Evolutionary conservation across 2,797 vertebrate species (phyloP), one percentile per base, ranked within the genome.

Genomic region (Austrolebias charrua): DNA sequence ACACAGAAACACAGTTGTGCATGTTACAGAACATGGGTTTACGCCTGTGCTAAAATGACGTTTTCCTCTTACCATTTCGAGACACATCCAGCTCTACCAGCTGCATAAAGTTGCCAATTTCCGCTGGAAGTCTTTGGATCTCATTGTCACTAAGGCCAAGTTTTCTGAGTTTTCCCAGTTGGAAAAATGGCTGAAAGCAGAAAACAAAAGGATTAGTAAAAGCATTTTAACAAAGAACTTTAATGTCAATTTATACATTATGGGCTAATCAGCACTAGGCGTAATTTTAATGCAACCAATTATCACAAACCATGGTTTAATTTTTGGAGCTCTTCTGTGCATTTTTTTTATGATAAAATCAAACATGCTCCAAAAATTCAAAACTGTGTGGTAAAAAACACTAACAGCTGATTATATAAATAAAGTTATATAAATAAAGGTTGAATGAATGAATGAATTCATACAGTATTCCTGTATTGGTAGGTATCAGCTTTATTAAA

Each of bases 81-180:
- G 98, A 99, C 57, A 98, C 89, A 53, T 99, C 97, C 29, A 99
- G 95, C 75, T 99, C 98, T 28, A 98, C 96, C 60, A 99, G 91
- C 85, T 98, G 95, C 94, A 96, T 96, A 86, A 99, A 97, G 93
- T 99, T 98, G 0, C 95, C 95, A 69, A 99, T 96, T 90, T 99
- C 98, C 74, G 96, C 92, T 60, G 97, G 96, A 79, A 99, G 94
- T 13, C 94, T 92, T 74, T 97, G 96, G 89, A 99, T 97, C 90
- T 99, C 98, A 75, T 99, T 99, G 91, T 99, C 98, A 78, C 98
- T 98, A 84, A 99, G 92, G 63, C 96, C 94, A 63, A 99, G 95
- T 86, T 98, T 99, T 86, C 96, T 92, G 89, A 99, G 92, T 87
- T 98, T 98, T 67, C 94, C 90, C 78, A 99, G 92, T 55, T 98